Evolutionary conservation across 2,113 vertebrate species (phyloP).

Genomic region (Prunella himalayana): DNA sequence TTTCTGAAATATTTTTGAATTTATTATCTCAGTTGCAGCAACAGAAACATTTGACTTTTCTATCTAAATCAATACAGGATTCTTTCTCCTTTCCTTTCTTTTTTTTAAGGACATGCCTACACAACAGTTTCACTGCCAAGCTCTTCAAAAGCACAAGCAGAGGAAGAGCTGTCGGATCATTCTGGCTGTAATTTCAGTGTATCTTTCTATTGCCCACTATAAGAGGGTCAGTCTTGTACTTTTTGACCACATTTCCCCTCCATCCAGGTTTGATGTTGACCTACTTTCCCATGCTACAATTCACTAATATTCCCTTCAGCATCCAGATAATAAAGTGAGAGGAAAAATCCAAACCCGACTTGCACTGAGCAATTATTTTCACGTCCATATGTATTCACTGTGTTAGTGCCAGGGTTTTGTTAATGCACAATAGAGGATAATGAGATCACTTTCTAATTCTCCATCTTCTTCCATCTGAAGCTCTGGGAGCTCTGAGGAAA

Average conservation of each 20-base stretch:
- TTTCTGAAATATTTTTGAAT: constrained; percentile 9
- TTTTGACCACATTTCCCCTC: neutral
- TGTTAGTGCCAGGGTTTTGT: constrained; percentile 48
- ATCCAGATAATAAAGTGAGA: constrained; percentile 27
- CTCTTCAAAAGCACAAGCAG: neutral
- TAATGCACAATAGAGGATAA: constrained; percentile 42
- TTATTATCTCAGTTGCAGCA: neutral
- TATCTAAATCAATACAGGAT: neutral
- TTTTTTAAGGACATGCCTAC: neutral
- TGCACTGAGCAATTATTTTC: constrained; percentile 45
- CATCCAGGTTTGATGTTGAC: constrained; percentile 44
- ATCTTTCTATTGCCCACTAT: neutral
- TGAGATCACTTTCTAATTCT: constrained; percentile 49
- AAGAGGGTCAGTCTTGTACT: neutral
- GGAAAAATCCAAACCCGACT: constrained; percentile 24
- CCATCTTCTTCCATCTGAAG: constrained; percentile 21
- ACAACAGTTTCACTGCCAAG: neutral
- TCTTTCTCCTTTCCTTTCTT: neutral
- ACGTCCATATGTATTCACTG: neutral
- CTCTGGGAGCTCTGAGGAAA: constrained; percentile 9
- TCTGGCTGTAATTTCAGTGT: neutral
- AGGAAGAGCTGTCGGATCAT: neutral
- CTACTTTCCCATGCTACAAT: constrained; percentile 32
- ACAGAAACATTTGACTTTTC: neutral
- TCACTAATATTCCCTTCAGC: constrained; percentile 43